Evolutionary conservation across 2,888 invertebrate genomes (phyloP).

Genomic region (Diploptera punctata): DNA sequence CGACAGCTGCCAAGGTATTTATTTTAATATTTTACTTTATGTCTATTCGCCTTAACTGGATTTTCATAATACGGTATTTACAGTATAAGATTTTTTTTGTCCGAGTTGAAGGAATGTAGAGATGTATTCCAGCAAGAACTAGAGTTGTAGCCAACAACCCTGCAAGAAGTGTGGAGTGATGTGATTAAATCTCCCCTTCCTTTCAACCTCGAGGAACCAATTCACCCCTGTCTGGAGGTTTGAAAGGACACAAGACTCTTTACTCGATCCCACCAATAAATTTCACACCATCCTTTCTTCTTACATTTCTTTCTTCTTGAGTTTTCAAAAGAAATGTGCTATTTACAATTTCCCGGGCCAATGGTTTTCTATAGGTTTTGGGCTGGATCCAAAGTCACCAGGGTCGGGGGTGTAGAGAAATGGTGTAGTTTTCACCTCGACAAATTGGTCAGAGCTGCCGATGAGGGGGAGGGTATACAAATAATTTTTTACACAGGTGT

Average conservation of each 20-base stretch:
- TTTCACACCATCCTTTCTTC: constrained; percentile 19
- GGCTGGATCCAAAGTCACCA: constrained; percentile 10
- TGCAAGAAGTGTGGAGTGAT: too few relatives aligned
- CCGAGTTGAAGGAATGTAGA: too few relatives aligned
- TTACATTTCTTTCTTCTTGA: neutral
- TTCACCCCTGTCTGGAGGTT: neutral
- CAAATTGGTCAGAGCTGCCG: neutral
- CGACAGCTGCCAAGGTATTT: too few relatives aligned
- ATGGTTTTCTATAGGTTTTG: constrained; percentile 3
- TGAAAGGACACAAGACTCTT: neutral
- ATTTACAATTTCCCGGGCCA: constrained; percentile 23
- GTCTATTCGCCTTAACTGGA: too few relatives aligned
- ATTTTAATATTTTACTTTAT: too few relatives aligned
- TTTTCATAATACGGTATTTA: too few relatives aligned
- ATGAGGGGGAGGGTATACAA: too few relatives aligned
- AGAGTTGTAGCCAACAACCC: too few relatives aligned
- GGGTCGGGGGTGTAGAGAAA: neutral
- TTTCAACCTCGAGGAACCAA: neutral
- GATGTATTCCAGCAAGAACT: too few relatives aligned
- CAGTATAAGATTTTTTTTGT: too few relatives aligned
- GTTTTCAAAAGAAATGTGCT: constrained; percentile 18
- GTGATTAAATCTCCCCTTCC: too few relatives aligned
- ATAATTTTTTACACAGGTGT: too few relatives aligned
- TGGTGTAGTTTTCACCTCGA: constrained; percentile 15
- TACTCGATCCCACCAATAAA: constrained; percentile 17